Evolutionary conservation across 1,140 invertebrate species (phyloP).

Genomic region (Caerostris darwini): DNA sequence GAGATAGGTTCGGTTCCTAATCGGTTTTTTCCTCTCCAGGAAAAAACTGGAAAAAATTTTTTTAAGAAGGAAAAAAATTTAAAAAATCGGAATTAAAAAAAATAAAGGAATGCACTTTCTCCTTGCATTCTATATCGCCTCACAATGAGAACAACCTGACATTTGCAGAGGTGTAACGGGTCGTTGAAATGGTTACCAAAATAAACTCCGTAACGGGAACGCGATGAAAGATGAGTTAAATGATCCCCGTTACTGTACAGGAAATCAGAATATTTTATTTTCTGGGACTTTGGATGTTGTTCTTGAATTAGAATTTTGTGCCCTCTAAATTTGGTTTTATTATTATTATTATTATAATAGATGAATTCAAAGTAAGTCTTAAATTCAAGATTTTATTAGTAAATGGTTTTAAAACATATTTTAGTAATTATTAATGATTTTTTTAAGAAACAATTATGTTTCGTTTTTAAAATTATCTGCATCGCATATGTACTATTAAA

Average conservation of each 20-base stretch:
- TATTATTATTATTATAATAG: no score
- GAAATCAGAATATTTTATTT: not conserved
- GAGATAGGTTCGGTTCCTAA: not conserved
- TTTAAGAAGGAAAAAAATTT: not conserved
- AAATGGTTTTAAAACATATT: no score
- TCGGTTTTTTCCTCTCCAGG: not conserved
- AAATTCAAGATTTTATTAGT: no score
- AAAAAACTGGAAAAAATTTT: not conserved
- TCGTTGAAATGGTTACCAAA: constrained; percentile 13
- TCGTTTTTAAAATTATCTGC: no score
- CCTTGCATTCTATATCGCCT: not conserved
- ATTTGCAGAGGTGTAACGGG: constrained; percentile 5
- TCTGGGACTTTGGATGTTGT: no score
- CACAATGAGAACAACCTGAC: not conserved
- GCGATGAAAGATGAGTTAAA: not conserved
- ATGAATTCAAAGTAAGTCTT: no score
- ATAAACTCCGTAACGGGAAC: constrained; percentile 6
- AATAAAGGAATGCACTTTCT: not conserved
- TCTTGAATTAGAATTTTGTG: no score
- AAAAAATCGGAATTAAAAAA: not conserved
- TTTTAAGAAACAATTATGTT: no score
- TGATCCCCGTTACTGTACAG: not conserved
- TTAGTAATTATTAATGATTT: no score
- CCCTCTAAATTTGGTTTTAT: no score
- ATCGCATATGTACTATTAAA: no score